Percentiles rank a stretch among this genome's conserved stretches.
phyloP scores from a whole-genome alignment of 2,797 vertebrate genomes.

The Esox lucius region DNA sequence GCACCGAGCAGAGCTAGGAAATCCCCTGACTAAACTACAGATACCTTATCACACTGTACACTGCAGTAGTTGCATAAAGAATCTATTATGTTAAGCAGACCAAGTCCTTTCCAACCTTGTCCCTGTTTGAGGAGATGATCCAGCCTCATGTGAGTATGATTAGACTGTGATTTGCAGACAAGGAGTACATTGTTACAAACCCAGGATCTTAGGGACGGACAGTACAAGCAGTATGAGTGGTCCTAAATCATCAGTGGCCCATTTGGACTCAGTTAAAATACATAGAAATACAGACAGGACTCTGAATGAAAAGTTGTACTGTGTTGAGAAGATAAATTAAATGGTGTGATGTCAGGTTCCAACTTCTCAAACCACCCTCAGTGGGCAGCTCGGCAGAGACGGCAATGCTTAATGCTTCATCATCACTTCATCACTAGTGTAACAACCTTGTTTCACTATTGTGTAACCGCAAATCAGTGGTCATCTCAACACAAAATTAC shows the following conservation, averaged over 20 bases:
- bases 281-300: too few relatives aligned
- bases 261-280: too few relatives aligned
- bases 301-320: too few relatives aligned
- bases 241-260: too few relatives aligned
- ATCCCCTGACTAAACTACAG: slow-evolving; percentile 34
- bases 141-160: neutral
- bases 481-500: too few relatives aligned
- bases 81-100: neutral
- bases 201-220: too few relatives aligned
- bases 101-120: neutral
- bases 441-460: too few relatives aligned
- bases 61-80: neutral
- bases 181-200: neutral
- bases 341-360: slow-evolving; percentile 56
- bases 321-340: slow-evolving; percentile 57
- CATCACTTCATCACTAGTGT: neutral
- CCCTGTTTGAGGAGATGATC: neutral
- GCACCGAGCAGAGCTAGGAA: slow-evolving; percentile 38
- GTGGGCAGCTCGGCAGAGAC: slow-evolving; percentile 57
- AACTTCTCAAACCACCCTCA: slow-evolving; percentile 48
- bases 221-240: too few relatives aligned
- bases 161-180: neutral
- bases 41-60: neutral
- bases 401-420: neutral
- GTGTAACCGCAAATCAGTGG: too few relatives aligned